Base-by-base conservation (phyloP, 2,888 invertebrate genomes). In the Acronicta leporina region DNA sequence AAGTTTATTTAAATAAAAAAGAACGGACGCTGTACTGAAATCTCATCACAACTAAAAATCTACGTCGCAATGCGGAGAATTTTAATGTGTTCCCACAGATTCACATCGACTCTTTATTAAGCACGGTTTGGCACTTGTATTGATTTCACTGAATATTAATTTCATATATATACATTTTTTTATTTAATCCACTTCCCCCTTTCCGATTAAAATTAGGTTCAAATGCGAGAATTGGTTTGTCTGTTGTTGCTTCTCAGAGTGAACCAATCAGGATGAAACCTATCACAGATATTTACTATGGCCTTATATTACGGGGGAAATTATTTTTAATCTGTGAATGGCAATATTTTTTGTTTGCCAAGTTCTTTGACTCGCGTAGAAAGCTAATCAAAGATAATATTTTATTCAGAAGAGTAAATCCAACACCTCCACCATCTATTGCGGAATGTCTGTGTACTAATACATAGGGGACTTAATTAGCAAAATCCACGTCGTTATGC, bases 21-120 rank as follows among this genome's bases (percentile, higher is more conserved):
- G 10, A 44, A 60, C 45, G 20, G 6, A 11, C 15, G 8, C 47
- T 57, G 53, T 55, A 67, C 20, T 54, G 33, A 61, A 38, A 63
- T 57, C 43, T 61, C 44, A 48, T 50, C 56, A 25, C 13, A 30
- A 15, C 10, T n/a, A 59, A 62, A 46, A 25, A 10, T 20, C 15
- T 47, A 58, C 78, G 84, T 78, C 86, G 86, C 87, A 87, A n/a
- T 87, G 87, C 86, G 83, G 78, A 81, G 79, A 66, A 65, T 63
- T 76, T 73, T 72, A 57, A 75, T 61, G 27, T 54, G 27, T 52
- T 68, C 41, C 44, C 72, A 71, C 65, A 52, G 44, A 64, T 59
- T 63, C 49, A 13, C 41, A 48, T 66, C 62, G 52, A 53, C 33
- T 50, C 11, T 33, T 49, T 33, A 55, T 59, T 67, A 66, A 60